A percentile compares a stretch with the other conserved stretches of the same genome.
Evolutionary conservation across 2,888 invertebrate genomes (phyloP).

Genomic region (Diplolepis rosae): DNA sequence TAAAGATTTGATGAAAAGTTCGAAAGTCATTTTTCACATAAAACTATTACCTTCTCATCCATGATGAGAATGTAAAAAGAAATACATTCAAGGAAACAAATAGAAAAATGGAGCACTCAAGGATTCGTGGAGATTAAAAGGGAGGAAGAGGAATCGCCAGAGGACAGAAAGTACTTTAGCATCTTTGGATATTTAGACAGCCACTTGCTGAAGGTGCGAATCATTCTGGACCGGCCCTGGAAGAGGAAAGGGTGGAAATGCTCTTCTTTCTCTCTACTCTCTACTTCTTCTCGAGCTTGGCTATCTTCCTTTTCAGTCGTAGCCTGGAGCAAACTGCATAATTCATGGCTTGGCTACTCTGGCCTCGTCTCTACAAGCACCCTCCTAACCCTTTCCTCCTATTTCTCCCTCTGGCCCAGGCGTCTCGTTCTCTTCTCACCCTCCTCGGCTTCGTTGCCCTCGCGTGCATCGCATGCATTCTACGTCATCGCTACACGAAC

Average conservation of each 20-base stretch:
- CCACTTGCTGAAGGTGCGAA: constrained; percentile 29
- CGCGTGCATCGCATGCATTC: constrained; percentile 48
- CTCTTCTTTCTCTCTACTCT: constrained; percentile 37
- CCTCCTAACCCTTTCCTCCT: constrained; percentile 34
- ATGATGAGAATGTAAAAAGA: no score
- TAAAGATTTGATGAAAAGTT: no score
- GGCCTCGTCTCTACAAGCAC: constrained; percentile 43
- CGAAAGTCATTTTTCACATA: no score
- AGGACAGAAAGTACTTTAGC: constrained; percentile 8
- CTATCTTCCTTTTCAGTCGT: constrained; percentile 52
- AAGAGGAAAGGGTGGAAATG: neutral
- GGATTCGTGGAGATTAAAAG: neutral
- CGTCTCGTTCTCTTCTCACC: constrained; percentile 39
- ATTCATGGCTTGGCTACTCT: constrained; percentile 68
- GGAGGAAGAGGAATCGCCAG: neutral
- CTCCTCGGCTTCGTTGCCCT: constrained; percentile 48
- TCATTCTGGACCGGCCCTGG: constrained; percentile 4
- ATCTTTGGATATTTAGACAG: constrained; percentile 13
- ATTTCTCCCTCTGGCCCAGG: constrained; percentile 38
- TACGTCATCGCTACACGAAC: constrained; percentile 31
- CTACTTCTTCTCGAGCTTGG: constrained; percentile 34
- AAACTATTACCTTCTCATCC: no score
- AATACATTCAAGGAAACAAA: neutral
- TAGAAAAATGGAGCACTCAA: neutral
- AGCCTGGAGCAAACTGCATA: constrained; percentile 71